Evolutionary conservation across 2,797 vertebrate genomes (phyloP), one percentile per base, ranked within the genome.

Genomic region (Stomatorhinus walkeri): DNA sequence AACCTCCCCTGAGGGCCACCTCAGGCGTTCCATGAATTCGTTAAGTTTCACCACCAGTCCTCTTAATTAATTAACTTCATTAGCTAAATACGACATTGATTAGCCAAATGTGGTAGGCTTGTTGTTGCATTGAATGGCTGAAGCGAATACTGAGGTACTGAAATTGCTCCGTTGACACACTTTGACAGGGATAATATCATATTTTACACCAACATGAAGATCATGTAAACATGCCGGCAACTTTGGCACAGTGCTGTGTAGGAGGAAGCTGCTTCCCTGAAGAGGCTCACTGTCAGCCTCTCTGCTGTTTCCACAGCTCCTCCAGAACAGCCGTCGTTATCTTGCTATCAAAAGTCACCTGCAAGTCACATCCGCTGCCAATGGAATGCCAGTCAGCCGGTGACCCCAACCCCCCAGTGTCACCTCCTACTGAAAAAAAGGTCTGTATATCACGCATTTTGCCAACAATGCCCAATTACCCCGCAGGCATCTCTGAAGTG

Each of bases 281-380:
- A 12, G 4, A 32, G 12, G 24, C 1, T 1, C 0, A 4, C 2
- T 1, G 3, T 32, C 64, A 68, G 4, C 24, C 24, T 1, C 24
- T 1, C 61, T 68, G 10, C 24, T 5, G 1, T 7, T 61, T 16
- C 88, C 24, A 88, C 92, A 98, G 97, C 92, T 14, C 94, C 95
- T 89, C 97, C 94, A 0, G 95, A 96, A 91, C 91, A 4, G 1
- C 96, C 97, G 0, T 88, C 0, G 0, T 64, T 97, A 83, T 92
- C 59, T 88, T 98, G 98, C 93, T 95, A 92, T 91, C 96, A 95
- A 90, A 97, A 90, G 91, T 96, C 95, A 10, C 96, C 94, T 0
- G 91, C 93, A 40, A 96, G 94, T 89, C 96, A 95, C 0, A 94
- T 97, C 0, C 89, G 93, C 1, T 99, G 98, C 88, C 96, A 97